Percentiles rank a stretch among this genome's conserved stretches.
These are phyloP conservation scores for Drosophila subpulchrella DNA, from an alignment of 1,140 invertebrate species.

Conservation along the genomic window DNA sequence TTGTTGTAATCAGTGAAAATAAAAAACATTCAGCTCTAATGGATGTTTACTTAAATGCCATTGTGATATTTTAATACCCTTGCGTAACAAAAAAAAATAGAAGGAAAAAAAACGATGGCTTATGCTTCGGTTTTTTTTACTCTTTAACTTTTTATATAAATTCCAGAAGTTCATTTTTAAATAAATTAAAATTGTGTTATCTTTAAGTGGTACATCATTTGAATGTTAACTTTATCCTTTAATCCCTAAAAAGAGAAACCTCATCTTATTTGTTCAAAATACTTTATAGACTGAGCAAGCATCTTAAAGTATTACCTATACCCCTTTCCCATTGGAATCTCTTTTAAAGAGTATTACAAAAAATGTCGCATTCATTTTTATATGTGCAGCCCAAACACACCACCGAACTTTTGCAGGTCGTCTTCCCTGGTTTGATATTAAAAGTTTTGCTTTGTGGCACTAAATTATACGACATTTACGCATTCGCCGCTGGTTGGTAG, in stretches of 20 bases:
- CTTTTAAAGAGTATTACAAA: not conserved
- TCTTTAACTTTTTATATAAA: not conserved
- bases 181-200: too few relatives aligned
- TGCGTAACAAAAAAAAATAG: not conserved
- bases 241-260: too few relatives aligned
- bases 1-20: constrained; percentile 39
- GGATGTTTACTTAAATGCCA: constrained; percentile 1
- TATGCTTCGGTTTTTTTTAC: too few relatives aligned
- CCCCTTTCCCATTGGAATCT: too few relatives aligned
- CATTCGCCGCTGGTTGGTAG: constrained; percentile 24
- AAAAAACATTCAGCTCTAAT: constrained; percentile 19
- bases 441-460: constrained; percentile 58
- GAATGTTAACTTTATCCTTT: too few relatives aligned
- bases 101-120: not conserved
- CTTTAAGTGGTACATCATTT: too few relatives aligned
- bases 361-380: not conserved
- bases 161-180: too few relatives aligned
- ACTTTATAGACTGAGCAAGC: too few relatives aligned
- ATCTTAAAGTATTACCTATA: too few relatives aligned
- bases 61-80: constrained; percentile 6
- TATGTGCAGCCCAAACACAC: constrained; percentile 2
- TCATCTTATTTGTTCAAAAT: too few relatives aligned
- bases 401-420: constrained; percentile 1
- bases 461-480: constrained; percentile 56
- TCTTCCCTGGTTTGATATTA: constrained; percentile 52